Conservation (phyloP, 1,140 invertebrate species). For the Panulirus ornatus region DNA sequence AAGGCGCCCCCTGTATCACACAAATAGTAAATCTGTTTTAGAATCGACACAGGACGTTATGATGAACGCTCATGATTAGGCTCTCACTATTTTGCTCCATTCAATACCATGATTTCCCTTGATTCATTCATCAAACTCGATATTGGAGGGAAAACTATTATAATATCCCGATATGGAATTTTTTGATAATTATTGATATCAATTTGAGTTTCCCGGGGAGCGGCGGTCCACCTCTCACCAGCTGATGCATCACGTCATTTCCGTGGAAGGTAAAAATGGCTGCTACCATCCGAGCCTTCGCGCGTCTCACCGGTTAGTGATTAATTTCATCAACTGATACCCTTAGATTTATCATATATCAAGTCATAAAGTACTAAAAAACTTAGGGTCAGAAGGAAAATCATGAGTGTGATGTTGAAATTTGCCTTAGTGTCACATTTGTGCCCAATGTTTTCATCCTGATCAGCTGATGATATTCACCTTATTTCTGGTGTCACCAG, state of each 20-base stretch:
- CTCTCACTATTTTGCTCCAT: too few species aligned
- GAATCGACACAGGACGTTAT: too few species aligned
- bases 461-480: neutral
- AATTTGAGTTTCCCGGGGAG: too few species aligned
- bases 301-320: constrained; percentile 72
- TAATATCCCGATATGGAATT: too few species aligned
- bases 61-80: too few species aligned
- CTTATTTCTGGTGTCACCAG: neutral
- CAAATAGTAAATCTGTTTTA: too few species aligned
- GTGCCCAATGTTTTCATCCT: neutral
- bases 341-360: too few species aligned
- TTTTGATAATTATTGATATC: too few species aligned
- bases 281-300: constrained; percentile 65
- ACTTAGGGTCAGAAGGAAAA: neutral
- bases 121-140: too few species aligned
- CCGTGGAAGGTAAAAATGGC: constrained; percentile 64
- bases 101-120: too few species aligned
- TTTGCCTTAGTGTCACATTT: neutral
- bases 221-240: neutral
- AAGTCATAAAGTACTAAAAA: neutral
- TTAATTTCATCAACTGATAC: neutral
- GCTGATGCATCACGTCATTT: neutral
- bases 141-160: too few species aligned
- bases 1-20: too few species aligned
- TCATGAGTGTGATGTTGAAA: neutral